Conservation (phyloP, 2,888 invertebrate genomes). For the Drepana falcataria region DNA sequence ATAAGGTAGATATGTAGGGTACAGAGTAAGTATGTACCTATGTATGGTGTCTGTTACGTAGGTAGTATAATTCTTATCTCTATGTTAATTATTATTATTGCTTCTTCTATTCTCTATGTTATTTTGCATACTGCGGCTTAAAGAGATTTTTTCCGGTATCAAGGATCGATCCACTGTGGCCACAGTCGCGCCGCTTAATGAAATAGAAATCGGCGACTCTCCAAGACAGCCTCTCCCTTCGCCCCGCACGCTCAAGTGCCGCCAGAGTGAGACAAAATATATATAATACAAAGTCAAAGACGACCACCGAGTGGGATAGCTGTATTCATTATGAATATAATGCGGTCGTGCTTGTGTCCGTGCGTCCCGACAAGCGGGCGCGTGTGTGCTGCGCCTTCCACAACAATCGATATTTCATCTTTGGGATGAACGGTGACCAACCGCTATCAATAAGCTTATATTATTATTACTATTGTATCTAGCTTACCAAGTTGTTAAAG, state of each 20-base stretch:
- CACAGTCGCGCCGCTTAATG: constrained; percentile 72
- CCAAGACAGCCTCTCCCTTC: constrained; percentile 69
- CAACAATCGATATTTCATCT: constrained; percentile 75
- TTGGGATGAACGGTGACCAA: constrained; percentile 38
- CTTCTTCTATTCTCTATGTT: too few relatives aligned
- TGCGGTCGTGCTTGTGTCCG: constrained; percentile 73
- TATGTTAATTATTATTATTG: too few relatives aligned
- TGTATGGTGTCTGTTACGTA: too few relatives aligned
- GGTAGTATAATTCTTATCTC: too few relatives aligned
- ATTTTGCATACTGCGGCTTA: too few relatives aligned
- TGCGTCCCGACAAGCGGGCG: constrained; percentile 53
- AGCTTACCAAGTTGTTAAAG: not conserved
- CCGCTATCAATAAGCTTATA: constrained; percentile 3
- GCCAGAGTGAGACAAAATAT: constrained; percentile 70
- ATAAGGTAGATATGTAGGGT: too few relatives aligned
- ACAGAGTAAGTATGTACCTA: too few relatives aligned
- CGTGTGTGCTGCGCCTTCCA: constrained; percentile 65
- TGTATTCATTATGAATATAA: constrained; percentile 79
- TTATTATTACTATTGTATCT: not conserved
- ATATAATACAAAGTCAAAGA: constrained; percentile 78
- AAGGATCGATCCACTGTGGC: constrained; percentile 71
- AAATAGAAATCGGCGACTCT: constrained; percentile 77
- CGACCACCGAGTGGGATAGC: constrained; percentile 75
- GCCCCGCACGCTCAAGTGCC: constrained; percentile 53
- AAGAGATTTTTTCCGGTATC: constrained; percentile 42